Evolutionary conservation across 2,888 invertebrate species (phyloP).

Genomic region (Sarcophaga carnaria): DNA sequence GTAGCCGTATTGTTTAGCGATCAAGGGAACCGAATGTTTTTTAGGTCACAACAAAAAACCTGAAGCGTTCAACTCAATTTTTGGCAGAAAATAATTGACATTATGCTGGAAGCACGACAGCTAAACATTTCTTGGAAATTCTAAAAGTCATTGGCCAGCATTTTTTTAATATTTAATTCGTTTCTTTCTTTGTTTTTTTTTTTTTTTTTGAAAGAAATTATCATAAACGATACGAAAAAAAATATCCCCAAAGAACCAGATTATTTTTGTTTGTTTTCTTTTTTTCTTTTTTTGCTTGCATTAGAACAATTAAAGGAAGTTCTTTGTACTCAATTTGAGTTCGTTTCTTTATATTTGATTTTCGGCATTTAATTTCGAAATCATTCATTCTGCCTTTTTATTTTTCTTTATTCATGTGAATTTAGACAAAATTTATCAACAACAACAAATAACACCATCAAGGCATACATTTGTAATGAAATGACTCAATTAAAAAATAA

Average conservation of each 20-base stretch:
- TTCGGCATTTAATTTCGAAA: constrained; percentile 27
- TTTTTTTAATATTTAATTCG: constrained; percentile 33
- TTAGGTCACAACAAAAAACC: too few relatives aligned
- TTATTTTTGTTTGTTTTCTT: too few relatives aligned
- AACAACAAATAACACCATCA: not conserved
- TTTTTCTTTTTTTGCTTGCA: constrained; percentile 32
- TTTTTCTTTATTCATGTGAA: constrained; percentile 35
- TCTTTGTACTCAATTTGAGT: constrained; percentile 47
- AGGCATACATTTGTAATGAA: not conserved
- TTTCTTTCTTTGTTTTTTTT: not conserved
- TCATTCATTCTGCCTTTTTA: constrained; percentile 12
- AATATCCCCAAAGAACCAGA: constrained; percentile 17
- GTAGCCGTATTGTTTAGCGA: too few relatives aligned
- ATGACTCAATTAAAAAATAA: not conserved
- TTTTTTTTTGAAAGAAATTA: constrained; percentile 20
- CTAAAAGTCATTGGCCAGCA: constrained; percentile 58
- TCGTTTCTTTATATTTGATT: not conserved
- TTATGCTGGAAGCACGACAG: not conserved
- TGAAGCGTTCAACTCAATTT: too few relatives aligned
- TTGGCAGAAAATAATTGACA: too few relatives aligned
- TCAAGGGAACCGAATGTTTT: too few relatives aligned
- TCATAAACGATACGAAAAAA: constrained; percentile 46
- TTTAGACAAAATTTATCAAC: constrained; percentile 10
- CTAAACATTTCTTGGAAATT: constrained; percentile 37
- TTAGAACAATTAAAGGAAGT: constrained; percentile 64